These are phyloP conservation scores for Cnemophilus loriae DNA, from an alignment of 2,113 vertebrate genomes.

Conservation along the genomic window DNA sequence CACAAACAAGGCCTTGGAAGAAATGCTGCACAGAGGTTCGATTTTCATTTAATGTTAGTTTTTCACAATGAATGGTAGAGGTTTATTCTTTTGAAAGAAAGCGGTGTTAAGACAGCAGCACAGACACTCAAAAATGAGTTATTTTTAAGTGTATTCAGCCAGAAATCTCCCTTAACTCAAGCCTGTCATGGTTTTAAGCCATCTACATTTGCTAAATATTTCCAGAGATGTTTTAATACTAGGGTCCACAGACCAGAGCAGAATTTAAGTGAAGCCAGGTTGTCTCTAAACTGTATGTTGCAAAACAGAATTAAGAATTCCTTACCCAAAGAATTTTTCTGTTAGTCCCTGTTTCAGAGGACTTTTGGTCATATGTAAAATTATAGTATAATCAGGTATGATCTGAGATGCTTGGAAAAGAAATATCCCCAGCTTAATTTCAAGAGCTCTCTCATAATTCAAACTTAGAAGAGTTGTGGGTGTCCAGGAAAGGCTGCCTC, in stretches of 20 bases:
- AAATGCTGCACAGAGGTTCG: constrained; percentile 85
- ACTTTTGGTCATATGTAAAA: not conserved
- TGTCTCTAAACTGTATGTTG: not conserved
- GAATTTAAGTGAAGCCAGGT: not conserved
- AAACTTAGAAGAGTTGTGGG: not conserved
- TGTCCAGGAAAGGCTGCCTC: not conserved
- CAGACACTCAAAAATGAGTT: not conserved
- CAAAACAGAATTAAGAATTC: not conserved
- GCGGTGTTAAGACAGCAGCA: not conserved
- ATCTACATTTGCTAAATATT: not conserved
- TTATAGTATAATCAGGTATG: not conserved
- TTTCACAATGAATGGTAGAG: not conserved
- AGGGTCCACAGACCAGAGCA: not conserved
- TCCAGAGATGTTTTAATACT: not conserved
- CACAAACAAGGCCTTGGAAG: constrained; percentile 89
- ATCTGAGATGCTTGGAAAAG: not conserved
- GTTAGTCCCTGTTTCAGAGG: not conserved
- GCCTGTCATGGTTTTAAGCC: not conserved
- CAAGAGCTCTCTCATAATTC: not conserved
- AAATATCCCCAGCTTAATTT: not conserved
- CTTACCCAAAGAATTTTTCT: not conserved
- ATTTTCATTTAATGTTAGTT: not conserved
- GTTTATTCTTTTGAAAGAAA: not conserved
- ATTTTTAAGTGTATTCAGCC: not conserved
- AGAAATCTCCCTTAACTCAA: not conserved